Base-by-base conservation (phyloP, 2,113 vertebrate genomes). In the Pelmatolapia mariae region DNA sequence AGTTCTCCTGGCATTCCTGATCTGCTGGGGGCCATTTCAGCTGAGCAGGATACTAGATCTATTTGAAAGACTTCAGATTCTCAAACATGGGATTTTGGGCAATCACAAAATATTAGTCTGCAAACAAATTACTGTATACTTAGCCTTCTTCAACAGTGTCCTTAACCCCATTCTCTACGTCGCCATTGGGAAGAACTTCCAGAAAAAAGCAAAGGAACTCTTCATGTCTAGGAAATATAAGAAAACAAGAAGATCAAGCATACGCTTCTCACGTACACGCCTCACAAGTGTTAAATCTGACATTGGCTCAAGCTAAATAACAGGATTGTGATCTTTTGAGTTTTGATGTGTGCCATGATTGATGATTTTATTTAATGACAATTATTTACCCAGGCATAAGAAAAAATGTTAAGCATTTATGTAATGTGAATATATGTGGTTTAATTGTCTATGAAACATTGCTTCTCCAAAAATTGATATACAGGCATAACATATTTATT, bases 141-240 rank as follows among this genome's bases (percentile, higher is more conserved):
- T 97, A 6, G 97, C 95, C 73, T 98, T 96, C 22, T 98, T 97
- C 93, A 99, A 99, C 95, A 99, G 98, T 93, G 97, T 97, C 85
- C 95, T 99, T 52, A 99, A 99, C 91, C 98, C 98, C 0, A 80
- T 99, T 73, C 92, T 99, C 6, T 99, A 98, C 0, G 97, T 98
- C 36, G 95, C 98, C 2, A 97, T 99, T 1, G 98, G 98, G 15
- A 97, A 98, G 90, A 97, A 97, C 86, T 99, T 99, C 92, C 95
- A 96, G 78, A 97, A 96, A 90, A 99, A 97, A 88, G 96, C 95
- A 1, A 86, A 57, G 10, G 97, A 98, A 83, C 5, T 92, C 10
- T 85, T 81, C 10, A 43, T 1, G 8, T 15, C 33, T 5, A 4
- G 12, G 63, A 68, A 0, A 38, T 22, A 68, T 13, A 40, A 68